Conservation (phyloP, 53 echinoderm and acorn worm genomes). For the Paelopatides confundens region DNA sequence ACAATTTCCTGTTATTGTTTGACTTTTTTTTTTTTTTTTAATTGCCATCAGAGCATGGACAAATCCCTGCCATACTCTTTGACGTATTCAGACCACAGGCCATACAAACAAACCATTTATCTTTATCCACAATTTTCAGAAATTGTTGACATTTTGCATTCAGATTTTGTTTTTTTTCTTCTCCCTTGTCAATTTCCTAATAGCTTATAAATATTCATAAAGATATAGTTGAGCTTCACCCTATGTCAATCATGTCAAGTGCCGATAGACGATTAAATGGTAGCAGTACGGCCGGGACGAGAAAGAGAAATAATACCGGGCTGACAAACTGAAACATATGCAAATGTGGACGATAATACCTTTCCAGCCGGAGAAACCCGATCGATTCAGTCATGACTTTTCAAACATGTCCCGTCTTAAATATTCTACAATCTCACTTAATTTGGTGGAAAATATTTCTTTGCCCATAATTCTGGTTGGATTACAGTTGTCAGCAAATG, state of each 20-base stretch:
- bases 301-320: slow-evolving; percentile 22
- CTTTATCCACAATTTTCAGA: slow-evolving; percentile 21
- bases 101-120: slow-evolving; percentile 36
- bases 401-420: slow-evolving; percentile 46
- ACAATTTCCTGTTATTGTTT: slow-evolving; percentile 4
- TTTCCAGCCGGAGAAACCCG: slow-evolving; percentile 29
- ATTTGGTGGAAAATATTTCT: slow-evolving; percentile 49
- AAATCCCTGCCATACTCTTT: neutral
- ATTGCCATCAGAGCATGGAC: neutral
- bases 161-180: slow-evolving; percentile 8
- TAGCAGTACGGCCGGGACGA: neutral
- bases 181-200: slow-evolving; percentile 47
- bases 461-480: slow-evolving; percentile 50
- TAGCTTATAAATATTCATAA: slow-evolving; percentile 53
- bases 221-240: slow-evolving; percentile 27
- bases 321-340: slow-evolving; percentile 44
- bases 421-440: slow-evolving; percentile 46
- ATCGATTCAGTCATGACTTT: slow-evolving; percentile 47
- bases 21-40: neutral
- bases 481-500: slow-evolving; percentile 46
- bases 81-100: slow-evolving; percentile 23
- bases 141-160: slow-evolving; percentile 28
- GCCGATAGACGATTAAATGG: slow-evolving; percentile 26
- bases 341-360: slow-evolving; percentile 38
- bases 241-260: slow-evolving; percentile 35